These are phyloP conservation scores for Zoanthus gigantus DNA, from an alignment of 92 coral and sea anemone species.

Conservation along the genomic window DNA sequence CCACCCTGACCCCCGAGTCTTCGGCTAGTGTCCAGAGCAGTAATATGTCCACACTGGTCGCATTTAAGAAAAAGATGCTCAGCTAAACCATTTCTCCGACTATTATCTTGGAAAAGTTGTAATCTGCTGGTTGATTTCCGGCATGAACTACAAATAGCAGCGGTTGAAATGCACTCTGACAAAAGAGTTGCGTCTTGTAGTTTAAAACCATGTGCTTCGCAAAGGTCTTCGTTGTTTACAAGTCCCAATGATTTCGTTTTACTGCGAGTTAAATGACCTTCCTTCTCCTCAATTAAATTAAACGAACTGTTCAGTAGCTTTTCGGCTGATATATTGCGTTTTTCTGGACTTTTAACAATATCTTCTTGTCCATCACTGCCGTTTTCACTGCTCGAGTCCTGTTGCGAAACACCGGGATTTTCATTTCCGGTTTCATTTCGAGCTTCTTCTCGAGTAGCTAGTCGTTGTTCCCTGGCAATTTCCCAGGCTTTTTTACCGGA, in stretches of 20 bases:
- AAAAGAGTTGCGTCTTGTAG: conserved; percentile 35
- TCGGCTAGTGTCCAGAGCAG: conserved; percentile 57
- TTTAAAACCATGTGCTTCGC: conserved; percentile 28
- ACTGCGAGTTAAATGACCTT: conserved; percentile 28
- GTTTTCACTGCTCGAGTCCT: conserved; percentile 3
- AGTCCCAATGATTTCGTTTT: conserved; percentile 20
- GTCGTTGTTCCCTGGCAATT: conserved; percentile 21
- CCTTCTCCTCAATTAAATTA: conserved; percentile 13
- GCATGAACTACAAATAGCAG: conserved; percentile 42
- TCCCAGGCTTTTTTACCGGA: conserved; percentile 31
- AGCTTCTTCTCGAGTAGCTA: conserved; percentile 4
- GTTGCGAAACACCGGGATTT: conserved; percentile 10
- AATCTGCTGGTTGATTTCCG: conserved; percentile 22
- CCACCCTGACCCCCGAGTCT: conserved; percentile 59
- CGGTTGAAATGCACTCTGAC: conserved; percentile 19
- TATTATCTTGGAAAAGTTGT: conserved; percentile 28
- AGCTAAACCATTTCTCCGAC: conserved; percentile 25
- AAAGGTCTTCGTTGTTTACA: conserved; percentile 12
- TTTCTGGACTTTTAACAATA: conserved; percentile 23
- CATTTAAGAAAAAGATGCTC: conserved; percentile 51
- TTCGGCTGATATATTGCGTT: conserved; percentile 32
- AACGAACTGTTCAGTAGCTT: conserved; percentile 33
- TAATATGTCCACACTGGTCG: conserved; percentile 43
- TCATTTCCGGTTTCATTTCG: conserved; percentile 17
- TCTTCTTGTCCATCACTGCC: conserved; percentile 35